These are phyloP conservation scores for Lethocerus indicus DNA, from an alignment of 1,140 invertebrate genomes.

Conservation along the genomic window DNA sequence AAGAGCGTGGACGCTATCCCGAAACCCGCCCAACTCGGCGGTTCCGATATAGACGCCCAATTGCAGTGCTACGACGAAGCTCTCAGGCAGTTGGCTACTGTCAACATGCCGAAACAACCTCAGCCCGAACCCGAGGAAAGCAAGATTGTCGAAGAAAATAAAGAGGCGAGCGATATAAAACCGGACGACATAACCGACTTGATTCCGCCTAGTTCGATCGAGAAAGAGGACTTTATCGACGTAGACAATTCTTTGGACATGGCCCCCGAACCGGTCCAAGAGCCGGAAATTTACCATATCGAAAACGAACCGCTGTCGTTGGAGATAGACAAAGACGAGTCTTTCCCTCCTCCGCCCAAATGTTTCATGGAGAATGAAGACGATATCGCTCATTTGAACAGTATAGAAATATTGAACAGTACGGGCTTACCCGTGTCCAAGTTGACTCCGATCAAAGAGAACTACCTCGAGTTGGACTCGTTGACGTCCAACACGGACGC, in stretches of 20 bases:
- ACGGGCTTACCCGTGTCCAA: constrained; percentile 12
- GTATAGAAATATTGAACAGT: constrained; percentile 5
- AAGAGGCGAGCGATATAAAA: too few species aligned
- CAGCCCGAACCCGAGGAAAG: not conserved
- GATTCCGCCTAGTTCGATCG: too few species aligned
- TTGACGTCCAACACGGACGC: constrained; percentile 7
- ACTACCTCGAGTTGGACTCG: constrained; percentile 11
- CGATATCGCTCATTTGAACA: constrained; percentile 5
- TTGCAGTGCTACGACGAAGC: constrained; percentile 21
- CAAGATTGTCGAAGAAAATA: too few species aligned
- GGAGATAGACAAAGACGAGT: constrained; percentile 5
- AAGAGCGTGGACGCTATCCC: constrained; percentile 15
- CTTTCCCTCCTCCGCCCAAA: constrained; percentile 12
- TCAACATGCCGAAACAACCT: constrained; percentile 9
- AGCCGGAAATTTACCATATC: too few species aligned
- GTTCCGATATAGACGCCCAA: constrained; percentile 19
- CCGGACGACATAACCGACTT: too few species aligned
- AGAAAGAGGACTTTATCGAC: too few species aligned
- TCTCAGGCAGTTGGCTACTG: constrained; percentile 18
- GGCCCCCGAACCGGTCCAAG: too few species aligned
- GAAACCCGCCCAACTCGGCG: constrained; percentile 8
- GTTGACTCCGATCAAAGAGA: constrained; percentile 14
- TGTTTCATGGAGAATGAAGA: constrained; percentile 13
- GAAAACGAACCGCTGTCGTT: constrained; percentile 13
- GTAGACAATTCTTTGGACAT: too few species aligned